These are phyloP conservation scores for Lophius piscatorius DNA, from an alignment of 2,113 vertebrate genomes.

Conservation along the genomic window DNA sequence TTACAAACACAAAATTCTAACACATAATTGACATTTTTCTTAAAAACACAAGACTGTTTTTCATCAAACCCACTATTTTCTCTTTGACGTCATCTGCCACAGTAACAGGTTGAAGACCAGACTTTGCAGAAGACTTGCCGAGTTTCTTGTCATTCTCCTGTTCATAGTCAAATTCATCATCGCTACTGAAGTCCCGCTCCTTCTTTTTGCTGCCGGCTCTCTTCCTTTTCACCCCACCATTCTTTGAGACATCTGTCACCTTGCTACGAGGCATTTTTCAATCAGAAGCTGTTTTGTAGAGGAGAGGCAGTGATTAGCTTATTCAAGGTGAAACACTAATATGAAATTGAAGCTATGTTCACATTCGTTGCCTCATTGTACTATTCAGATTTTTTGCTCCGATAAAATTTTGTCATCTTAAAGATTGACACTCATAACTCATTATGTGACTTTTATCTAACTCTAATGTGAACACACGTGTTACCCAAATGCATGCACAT, in stretches of 20 bases:
- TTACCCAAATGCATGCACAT: no score
- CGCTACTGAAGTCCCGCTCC: conserved; percentile 83
- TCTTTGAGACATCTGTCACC: conserved; percentile 81
- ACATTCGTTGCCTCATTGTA: no score
- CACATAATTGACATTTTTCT: no score
- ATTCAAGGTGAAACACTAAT: no score
- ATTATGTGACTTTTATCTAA: no score
- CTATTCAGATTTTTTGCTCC: no score
- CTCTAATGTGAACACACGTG: no score
- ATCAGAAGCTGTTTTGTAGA: conserved; percentile 16
- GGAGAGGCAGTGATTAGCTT: not conserved
- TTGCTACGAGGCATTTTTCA: conserved; percentile 84
- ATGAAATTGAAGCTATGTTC: no score
- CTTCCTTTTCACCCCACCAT: conserved; percentile 81
- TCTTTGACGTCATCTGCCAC: conserved; percentile 89
- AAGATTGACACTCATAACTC: no score
- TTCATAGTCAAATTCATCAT: conserved; percentile 83
- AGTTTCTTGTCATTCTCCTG: conserved; percentile 85
- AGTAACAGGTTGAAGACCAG: conserved; percentile 81
- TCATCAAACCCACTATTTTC: conserved; percentile 84
- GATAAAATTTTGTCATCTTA: no score
- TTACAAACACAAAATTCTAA: not conserved
- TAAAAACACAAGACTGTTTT: no score
- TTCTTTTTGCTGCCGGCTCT: conserved; percentile 77
- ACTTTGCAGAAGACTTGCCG: conserved; percentile 75